phyloP scores from a whole-genome alignment of 37 sponge, comb jelly and placozoan genomes.

The Bolinopsis microptera region DNA sequence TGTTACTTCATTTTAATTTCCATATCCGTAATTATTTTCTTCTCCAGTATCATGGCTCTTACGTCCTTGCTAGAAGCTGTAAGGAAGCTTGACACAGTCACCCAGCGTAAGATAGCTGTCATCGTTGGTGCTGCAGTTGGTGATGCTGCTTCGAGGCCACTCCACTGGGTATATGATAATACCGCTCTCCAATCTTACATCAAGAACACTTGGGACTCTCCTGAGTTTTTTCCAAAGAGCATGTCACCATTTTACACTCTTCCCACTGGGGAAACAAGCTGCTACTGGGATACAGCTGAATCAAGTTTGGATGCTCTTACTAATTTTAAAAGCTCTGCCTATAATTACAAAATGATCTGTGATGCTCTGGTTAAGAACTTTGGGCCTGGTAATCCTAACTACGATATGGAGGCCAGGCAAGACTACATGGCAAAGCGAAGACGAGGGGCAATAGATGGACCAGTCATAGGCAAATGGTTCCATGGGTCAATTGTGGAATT shows the following conservation, averaged over 20 bases:
- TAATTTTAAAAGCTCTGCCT: background rate
- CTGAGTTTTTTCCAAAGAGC: slow-evolving; percentile 38
- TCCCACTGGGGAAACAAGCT: slow-evolving; percentile 36
- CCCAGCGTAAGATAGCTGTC: slow-evolving; percentile 12
- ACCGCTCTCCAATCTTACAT: slow-evolving; percentile 15
- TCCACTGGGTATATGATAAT: slow-evolving; percentile 51
- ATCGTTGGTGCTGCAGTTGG: slow-evolving; percentile 18
- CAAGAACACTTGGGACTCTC: background rate
- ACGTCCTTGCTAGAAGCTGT: background rate
- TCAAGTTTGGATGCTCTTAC: slow-evolving; percentile 7
- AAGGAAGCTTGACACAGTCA: slow-evolving; percentile 13
- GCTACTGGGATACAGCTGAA: slow-evolving; percentile 32
- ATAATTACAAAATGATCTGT: slow-evolving; percentile 21
- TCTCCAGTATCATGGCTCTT: background rate
- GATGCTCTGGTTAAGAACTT: slow-evolving; percentile 16
- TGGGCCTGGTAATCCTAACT: slow-evolving; percentile 37
- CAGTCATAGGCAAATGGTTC: slow-evolving; percentile 23
- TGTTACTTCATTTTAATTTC: no score
- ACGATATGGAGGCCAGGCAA: background rate
- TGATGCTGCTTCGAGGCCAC: slow-evolving; percentile 17
- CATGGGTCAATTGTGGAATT: slow-evolving; percentile 14
- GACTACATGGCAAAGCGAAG: slow-evolving; percentile 1
- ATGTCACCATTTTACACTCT: slow-evolving; percentile 53
- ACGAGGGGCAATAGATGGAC: slow-evolving; percentile 31
- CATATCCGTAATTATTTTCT: no score